Conservation (phyloP, 2,797 vertebrate species). For the Spondyliosoma cantharus region DNA sequence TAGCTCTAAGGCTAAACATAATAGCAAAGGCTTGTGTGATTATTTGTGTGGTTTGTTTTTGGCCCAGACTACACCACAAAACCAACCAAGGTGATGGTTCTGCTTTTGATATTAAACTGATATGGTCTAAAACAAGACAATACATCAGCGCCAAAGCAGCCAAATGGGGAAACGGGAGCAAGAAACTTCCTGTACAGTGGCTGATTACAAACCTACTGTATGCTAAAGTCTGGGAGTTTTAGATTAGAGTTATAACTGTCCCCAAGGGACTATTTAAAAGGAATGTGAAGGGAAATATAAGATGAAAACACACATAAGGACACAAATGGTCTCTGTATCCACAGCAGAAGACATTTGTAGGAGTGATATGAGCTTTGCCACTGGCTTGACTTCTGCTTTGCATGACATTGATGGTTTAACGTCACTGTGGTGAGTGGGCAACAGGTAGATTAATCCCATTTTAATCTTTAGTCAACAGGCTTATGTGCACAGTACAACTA, state of each 20-base stretch:
- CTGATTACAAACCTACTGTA: neutral
- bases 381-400: neutral
- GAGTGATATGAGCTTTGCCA: neutral
- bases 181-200: neutral
- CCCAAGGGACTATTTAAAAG: neutral
- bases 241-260: neutral
- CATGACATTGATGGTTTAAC: neutral
- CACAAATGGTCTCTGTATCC: neutral
- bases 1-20: neutral
- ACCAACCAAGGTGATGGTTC: neutral
- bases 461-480: neutral
- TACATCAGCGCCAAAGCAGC: neutral
- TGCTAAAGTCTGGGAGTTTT: neutral
- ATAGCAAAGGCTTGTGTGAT: neutral
- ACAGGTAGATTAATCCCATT: neutral
- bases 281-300: neutral
- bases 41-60: neutral
- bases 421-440: neutral
- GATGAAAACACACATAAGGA: neutral
- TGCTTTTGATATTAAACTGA: neutral
- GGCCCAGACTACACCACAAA: slow-evolving; percentile 7
- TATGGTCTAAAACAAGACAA: slow-evolving; percentile 1
- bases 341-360: neutral
- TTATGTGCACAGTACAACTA: neutral
- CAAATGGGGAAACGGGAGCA: neutral